Evolutionary conservation across 2,797 vertebrate genomes (phyloP).

Genomic region (Eulemur mongoz): DNA sequence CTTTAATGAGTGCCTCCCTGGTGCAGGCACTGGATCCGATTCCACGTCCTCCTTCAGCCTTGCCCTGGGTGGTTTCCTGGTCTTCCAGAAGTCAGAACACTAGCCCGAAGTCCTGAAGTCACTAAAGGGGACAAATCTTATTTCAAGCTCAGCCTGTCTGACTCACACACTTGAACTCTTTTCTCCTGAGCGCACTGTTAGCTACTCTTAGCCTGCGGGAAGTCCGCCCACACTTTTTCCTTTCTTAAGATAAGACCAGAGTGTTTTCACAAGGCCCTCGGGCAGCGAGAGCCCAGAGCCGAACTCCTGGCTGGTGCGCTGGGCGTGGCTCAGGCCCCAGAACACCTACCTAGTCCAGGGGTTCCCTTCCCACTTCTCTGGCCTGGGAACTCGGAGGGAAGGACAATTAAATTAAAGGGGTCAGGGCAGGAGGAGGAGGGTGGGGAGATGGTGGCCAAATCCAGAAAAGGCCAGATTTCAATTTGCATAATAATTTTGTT

Average conservation of each 20-base stretch:
- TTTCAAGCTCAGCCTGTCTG: not conserved
- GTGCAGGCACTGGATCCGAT: too few species aligned
- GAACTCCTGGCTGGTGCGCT: not conserved
- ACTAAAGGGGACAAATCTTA: not conserved
- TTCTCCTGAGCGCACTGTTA: not conserved
- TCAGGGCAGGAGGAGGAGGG: not conserved
- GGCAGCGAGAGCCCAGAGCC: not conserved
- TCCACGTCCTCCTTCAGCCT: not conserved
- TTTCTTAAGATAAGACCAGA: not conserved
- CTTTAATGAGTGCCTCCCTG: accelerated
- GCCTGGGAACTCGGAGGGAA: constrained; percentile 46
- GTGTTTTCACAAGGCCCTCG: not conserved
- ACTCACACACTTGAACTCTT: not conserved
- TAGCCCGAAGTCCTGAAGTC: not conserved
- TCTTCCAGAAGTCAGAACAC: not conserved
- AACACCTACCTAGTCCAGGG: not conserved
- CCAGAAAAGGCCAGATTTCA: constrained; percentile 75
- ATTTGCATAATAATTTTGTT: constrained; percentile 81
- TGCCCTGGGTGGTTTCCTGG: not conserved
- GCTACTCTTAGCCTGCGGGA: not conserved
- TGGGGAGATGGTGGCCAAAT: constrained; percentile 46
- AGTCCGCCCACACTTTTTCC: not conserved
- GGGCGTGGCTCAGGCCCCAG: not conserved
- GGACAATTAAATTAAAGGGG: constrained; percentile 73
- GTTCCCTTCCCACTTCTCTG: not conserved